A percentile compares a stretch with the other conserved stretches of the same genome.
Conservation (phyloP, 2,888 invertebrate species). For the Tenthredo amoena region DNA sequence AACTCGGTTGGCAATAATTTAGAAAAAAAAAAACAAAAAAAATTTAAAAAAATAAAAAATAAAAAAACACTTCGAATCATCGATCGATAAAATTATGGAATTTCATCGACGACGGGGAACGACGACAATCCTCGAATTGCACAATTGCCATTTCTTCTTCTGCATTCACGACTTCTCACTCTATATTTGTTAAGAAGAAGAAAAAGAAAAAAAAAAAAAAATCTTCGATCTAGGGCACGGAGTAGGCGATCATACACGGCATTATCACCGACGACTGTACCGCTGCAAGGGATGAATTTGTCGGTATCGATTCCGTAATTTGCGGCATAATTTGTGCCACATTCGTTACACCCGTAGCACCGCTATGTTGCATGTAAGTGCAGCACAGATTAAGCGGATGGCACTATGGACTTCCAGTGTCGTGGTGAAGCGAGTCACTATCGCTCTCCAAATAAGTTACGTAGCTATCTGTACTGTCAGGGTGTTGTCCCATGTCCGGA, state of each 20-base stretch:
- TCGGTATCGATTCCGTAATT: background rate
- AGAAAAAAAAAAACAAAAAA: background rate
- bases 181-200: background rate
- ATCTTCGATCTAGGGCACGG: background rate
- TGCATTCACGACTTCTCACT: too few species aligned
- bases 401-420: slow-evolving; percentile 81
- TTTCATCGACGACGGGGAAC: too few species aligned
- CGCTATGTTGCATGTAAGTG: slow-evolving; percentile 1
- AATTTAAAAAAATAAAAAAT: background rate
- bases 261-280: too few species aligned
- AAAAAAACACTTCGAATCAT: too few species aligned
- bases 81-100: too few species aligned
- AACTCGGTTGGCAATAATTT: too few species aligned
- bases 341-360: background rate
- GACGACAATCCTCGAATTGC: background rate
- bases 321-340: background rate
- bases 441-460: slow-evolving; percentile 96
- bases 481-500: slow-evolving; percentile 85
- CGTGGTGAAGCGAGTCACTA: slow-evolving; percentile 81
- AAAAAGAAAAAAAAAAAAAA: background rate
- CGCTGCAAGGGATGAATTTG: background rate
- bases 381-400: slow-evolving; percentile 53
- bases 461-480: slow-evolving; percentile 92
- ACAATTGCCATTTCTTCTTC: background rate
- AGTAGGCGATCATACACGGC: slow-evolving; percentile 18